Base-by-base conservation (phyloP, 2,888 invertebrate genomes). In the Eupithecia subfuscata region DNA sequence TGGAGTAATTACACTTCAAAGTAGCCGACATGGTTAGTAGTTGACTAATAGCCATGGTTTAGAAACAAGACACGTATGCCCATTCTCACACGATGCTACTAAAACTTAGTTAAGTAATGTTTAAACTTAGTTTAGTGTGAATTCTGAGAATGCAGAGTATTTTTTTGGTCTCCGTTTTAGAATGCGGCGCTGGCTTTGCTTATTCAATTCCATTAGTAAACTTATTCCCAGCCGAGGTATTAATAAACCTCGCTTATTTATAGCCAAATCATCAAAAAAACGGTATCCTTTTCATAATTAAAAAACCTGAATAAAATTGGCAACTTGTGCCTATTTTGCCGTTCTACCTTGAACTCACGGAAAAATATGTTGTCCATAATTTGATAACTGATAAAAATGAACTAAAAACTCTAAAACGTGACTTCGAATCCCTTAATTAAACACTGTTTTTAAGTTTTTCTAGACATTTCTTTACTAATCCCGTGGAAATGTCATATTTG, bases 1-100 rank as follows among this genome's bases (percentile, higher is more conserved):
- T 65, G 18, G 71, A 73, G 71, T 78, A 79, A 81, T 80, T 81
- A 80, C 69, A 75, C 73, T 79, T 81, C 80, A 80, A 79, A 80
- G 80, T 71, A 74, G 68, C 74, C 71, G 77, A 71, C 73, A 78
- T 74, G 76, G 75, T 77, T 18, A 75, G 75, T 67, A 37, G 79
- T 60, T 75, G 71, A 78, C 71, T 81, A 81, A 80, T 79, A 72
- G 65, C 71, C 48, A 43, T 45, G 68, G 43, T 45, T 43, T 43
- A 43, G 68, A 45, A 43, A 68, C 68, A 12, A 37, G 37, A 67
- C 65, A 67, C 65, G 37, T 40, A 67, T 1, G 60, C 60, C 60
- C 60, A 60, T 60, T 60, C 60, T 60, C 25, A 60, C 60, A 60
- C 60, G 60, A 60, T 25, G 60, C 25, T 60, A 12, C 60, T 60